phyloP scores from a whole-genome alignment of 2,797 vertebrate species.

The Columba guinea region DNA sequence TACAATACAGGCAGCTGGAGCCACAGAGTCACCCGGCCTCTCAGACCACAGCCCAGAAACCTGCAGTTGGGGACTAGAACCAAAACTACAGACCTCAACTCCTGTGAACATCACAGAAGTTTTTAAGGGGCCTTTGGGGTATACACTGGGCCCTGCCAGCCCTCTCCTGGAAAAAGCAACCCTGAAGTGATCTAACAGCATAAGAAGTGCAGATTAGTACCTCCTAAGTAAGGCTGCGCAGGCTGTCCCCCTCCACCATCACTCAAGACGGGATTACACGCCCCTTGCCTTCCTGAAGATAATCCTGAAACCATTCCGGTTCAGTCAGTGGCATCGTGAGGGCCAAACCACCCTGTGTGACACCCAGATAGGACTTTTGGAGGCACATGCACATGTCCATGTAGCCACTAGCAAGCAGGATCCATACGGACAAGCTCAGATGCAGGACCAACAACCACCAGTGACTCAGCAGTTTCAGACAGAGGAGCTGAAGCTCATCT shows the following conservation, averaged over 20 bases:
- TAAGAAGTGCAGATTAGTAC: neutral
- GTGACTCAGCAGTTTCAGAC: neutral
- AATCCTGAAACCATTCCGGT: neutral
- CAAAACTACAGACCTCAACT: neutral
- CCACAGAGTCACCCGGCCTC: neutral
- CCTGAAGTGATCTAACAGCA: neutral
- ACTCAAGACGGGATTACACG: neutral
- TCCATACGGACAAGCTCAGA: neutral
- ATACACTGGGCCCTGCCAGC: neutral
- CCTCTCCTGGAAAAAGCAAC: neutral
- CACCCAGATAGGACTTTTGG: neutral
- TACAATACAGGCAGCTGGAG: rapidly evolving
- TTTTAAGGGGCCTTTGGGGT: neutral
- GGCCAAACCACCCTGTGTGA: rapidly evolving
- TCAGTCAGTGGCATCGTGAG: neutral
- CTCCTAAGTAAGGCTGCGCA: neutral
- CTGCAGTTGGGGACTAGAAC: neutral
- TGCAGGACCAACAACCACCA: neutral
- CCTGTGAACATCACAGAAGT: neutral
- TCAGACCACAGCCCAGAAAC: neutral
- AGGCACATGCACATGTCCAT: rapidly evolving
- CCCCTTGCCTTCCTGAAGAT: neutral
- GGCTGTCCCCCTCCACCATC: neutral
- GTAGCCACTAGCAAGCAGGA: rapidly evolving
- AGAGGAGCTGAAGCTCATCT: rapidly evolving